Evolutionary conservation across 2,797 vertebrate species (phyloP).

Genomic region (Xenops minutus): DNA sequence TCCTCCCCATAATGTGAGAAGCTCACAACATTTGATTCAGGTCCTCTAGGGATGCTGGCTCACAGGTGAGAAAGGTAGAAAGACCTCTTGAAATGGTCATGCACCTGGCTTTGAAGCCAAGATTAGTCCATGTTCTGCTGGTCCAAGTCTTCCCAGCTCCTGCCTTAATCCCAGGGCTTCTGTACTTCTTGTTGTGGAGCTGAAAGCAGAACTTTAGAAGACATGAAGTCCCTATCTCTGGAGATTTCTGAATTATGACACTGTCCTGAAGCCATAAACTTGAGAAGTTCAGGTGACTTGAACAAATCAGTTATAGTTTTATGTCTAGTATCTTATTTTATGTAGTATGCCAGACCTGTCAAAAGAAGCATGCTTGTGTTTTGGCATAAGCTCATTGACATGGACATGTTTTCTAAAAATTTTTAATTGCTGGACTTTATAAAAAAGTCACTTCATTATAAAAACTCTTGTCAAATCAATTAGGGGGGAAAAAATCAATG

Average conservation of each 20-base stretch:
- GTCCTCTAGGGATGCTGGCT: background rate
- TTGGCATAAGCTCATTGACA: background rate
- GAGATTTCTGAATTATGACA: background rate
- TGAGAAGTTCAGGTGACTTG: background rate
- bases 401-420: background rate
- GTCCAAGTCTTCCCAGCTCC: background rate
- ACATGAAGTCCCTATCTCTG: background rate
- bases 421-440: background rate
- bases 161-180: background rate
- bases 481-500: background rate
- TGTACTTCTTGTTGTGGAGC: background rate
- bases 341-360: accelerated
- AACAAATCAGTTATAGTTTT: background rate
- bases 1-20: background rate
- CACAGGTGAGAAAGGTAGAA: background rate
- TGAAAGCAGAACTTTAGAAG: background rate
- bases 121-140: background rate
- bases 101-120: background rate
- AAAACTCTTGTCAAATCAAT: background rate
- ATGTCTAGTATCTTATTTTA: background rate
- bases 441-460: background rate
- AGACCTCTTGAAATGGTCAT: background rate
- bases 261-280: background rate
- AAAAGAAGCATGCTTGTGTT: background rate
- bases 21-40: background rate